phyloP scores from a whole-genome alignment of 2,888 invertebrate genomes.

The Scaptomyza parva region DNA sequence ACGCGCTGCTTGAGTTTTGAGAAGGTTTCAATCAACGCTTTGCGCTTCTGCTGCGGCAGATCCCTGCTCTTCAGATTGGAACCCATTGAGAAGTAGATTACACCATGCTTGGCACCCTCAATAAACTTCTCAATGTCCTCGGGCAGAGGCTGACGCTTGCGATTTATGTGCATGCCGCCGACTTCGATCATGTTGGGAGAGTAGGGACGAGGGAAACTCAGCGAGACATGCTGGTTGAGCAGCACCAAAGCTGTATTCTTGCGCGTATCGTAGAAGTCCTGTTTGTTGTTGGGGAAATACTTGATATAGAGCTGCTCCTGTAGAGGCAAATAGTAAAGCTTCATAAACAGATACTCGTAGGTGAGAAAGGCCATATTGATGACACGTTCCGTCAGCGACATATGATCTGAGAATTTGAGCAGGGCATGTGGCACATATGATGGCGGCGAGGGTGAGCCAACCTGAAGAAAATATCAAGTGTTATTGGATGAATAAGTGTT shows the following conservation, averaged over 20 bases:
- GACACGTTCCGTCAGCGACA: conserved; percentile 82
- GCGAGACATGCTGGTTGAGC: conserved; percentile 82
- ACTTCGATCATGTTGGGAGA: conserved; percentile 84
- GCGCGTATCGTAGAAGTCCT: conserved; percentile 68
- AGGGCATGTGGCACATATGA: conserved; percentile 81
- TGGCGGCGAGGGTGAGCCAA: conserved; percentile 81
- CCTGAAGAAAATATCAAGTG: conserved; percentile 21
- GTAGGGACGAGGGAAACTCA: conserved; percentile 82
- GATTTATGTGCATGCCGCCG: conserved; percentile 84
- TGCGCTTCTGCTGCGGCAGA: conserved; percentile 72
- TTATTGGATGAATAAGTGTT: background rate
- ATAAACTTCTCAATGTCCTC: conserved; percentile 83
- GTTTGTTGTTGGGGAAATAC: conserved; percentile 75
- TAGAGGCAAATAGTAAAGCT: conserved; percentile 75
- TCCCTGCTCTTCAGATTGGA: conserved; percentile 80
- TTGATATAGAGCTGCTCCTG: conserved; percentile 76
- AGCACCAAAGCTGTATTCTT: conserved; percentile 80
- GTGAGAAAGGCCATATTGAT: conserved; percentile 76
- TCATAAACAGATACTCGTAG: conserved; percentile 65
- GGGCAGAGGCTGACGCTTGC: conserved; percentile 76
- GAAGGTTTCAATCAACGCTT: conserved; percentile 73
- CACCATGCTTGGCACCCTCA: conserved; percentile 84
- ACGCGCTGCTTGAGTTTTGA: conserved; percentile 83
- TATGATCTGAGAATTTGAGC: conserved; percentile 79
- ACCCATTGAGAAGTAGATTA: conserved; percentile 86